Conservation (phyloP, 2,113 vertebrate genomes). For the Pandion haliaetus region DNA sequence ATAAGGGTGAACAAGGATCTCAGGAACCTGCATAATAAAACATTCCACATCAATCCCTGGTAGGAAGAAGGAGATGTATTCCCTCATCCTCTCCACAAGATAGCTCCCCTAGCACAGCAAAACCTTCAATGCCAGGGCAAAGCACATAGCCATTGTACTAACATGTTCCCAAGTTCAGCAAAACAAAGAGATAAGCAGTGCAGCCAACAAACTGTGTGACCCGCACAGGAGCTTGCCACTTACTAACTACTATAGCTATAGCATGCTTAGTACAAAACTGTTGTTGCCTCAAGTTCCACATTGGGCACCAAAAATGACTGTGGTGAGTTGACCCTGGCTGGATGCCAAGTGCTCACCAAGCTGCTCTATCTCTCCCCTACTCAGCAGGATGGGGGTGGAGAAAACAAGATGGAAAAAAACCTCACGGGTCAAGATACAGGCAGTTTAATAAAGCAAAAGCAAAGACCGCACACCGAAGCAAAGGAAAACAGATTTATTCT, state of each 20-base stretch:
- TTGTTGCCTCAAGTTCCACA: neutral
- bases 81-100: neutral
- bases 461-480: neutral
- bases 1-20: neutral
- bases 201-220: neutral
- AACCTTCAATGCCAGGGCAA: neutral
- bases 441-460: neutral
- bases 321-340: neutral
- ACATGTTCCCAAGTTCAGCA: neutral
- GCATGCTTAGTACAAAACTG: neutral
- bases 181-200: neutral
- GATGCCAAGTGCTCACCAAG: neutral
- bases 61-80: neutral
- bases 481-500: neutral
- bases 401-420: neutral
- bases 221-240: neutral
- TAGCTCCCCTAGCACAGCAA: neutral
- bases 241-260: neutral
- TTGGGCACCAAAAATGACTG: neutral
- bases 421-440: neutral
- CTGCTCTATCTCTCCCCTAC: too few species aligned
- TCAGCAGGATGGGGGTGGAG: neutral
- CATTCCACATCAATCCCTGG: neutral
- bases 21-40: neutral
- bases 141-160: neutral